Evolutionary conservation across 2,113 vertebrate genomes (phyloP).

Genomic region (Kryptolebias marmoratus): DNA sequence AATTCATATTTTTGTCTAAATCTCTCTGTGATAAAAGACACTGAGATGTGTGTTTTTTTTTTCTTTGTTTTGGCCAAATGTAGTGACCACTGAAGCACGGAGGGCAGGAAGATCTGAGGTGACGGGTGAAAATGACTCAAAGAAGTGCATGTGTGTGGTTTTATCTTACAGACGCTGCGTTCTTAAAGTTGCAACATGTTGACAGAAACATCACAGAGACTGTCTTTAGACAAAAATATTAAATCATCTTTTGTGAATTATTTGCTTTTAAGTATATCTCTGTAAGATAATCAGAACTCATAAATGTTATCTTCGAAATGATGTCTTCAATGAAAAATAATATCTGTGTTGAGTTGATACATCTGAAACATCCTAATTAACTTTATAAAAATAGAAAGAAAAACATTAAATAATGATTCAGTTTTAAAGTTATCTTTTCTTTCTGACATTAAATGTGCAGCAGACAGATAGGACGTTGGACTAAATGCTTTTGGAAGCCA

Average conservation of each 20-base stretch:
- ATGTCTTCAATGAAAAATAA: no score
- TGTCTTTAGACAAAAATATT: not conserved
- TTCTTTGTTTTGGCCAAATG: slow-evolving; percentile 34
- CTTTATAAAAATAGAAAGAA: not conserved
- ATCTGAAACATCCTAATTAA: not conserved
- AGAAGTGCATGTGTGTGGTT: slow-evolving; percentile 2
- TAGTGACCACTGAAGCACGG: slow-evolving; percentile 49
- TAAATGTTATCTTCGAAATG: not conserved
- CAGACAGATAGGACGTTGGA: not conserved
- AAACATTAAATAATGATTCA: not conserved
- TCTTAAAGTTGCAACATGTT: not conserved
- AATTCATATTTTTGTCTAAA: not conserved
- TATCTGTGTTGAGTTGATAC: not conserved
- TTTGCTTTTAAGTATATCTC: not conserved
- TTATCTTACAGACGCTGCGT: not conserved
- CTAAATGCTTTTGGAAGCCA: not conserved
- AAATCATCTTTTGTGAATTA: not conserved
- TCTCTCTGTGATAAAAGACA: not conserved
- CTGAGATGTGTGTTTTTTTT: not conserved
- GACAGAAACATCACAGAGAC: slow-evolving; percentile 5
- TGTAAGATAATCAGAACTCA: not conserved
- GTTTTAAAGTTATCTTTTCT: not conserved
- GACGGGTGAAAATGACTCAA: slow-evolving; percentile 40
- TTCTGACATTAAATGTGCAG: not conserved
- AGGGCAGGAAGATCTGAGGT: slow-evolving; percentile 41